phyloP scores from a whole-genome alignment of 2,888 invertebrate species.

The Lissonota sp. region DNA sequence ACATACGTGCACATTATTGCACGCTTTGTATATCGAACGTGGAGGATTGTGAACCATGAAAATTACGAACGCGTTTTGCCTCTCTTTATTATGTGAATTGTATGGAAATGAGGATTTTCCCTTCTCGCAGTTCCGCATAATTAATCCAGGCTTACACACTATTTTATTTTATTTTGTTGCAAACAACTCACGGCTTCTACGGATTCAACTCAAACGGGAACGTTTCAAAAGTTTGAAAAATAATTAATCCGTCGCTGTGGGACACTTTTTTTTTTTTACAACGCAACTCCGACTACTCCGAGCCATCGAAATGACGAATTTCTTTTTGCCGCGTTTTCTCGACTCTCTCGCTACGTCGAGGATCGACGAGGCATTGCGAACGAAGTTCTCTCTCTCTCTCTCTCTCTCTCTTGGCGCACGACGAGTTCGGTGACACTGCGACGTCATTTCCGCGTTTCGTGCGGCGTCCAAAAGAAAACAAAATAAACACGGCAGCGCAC shows the following conservation, averaged over 20 bases:
- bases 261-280: too few relatives aligned
- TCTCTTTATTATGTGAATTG: slow-evolving; percentile 25
- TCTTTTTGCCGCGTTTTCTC: too few relatives aligned
- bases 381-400: too few relatives aligned
- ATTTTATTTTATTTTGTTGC: background rate
- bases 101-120: slow-evolving; percentile 21
- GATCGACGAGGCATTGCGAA: too few relatives aligned
- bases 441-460: slow-evolving; percentile 34
- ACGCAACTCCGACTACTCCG: too few relatives aligned
- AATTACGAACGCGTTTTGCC: slow-evolving; percentile 18
- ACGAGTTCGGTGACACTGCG: slow-evolving; percentile 43
- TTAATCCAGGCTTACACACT: background rate
- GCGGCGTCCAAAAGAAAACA: slow-evolving; percentile 21
- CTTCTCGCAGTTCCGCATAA: background rate
- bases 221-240: too few relatives aligned
- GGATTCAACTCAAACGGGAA: too few relatives aligned
- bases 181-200: too few relatives aligned
- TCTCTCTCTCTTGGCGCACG: background rate
- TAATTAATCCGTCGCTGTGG: too few relatives aligned
- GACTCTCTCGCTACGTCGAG: too few relatives aligned
- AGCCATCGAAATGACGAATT: too few relatives aligned
- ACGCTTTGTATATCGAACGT: background rate
- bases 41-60: slow-evolving; percentile 9
- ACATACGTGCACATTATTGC: background rate
- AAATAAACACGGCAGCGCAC: background rate